Evolutionary conservation across 2,113 vertebrate genomes (phyloP), one percentile per base, ranked within the genome.

Genomic region (Lampris megalopsis): DNA sequence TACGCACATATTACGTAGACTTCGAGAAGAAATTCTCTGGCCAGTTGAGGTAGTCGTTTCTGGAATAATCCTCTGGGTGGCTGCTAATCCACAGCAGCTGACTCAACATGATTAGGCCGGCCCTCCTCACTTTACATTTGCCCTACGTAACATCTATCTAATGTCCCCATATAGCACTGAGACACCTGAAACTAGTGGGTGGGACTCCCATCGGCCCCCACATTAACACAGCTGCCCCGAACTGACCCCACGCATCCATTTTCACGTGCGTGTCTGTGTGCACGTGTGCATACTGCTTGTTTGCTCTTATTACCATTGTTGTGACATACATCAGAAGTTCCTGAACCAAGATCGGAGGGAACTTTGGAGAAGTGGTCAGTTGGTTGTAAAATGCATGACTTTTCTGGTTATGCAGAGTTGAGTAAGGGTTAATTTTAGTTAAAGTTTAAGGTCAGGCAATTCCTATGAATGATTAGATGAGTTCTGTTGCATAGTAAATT

Each of bases 71-170:
- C 89, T 84, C 88, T 58, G 48, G 73, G 81, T 74, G 83, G 84
- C 80, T 87, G 86, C 79, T 91, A 93, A 92, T 85, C 82, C 82
- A 52, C 75, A 78, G 78, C 91, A 93, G 92, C 93, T 94, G 92
- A 80, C 88, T 85, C 89, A 90, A 89, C 92, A 90, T 90, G 80
- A 89, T 92, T 93, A 90, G 81, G 65, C 70, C 77, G 73, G 76
- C 81, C 71, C n/a, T 63, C 67, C 50, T 88, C 75, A n/a, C 78
- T 86, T 72, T 43, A 42, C 89, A 89, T 89, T 81, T 85, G 75
- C 71, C 50, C n/a, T 8, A 24, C 24, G 24, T 24, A 63, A 85
- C 81, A 85, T 91, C 83, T 77, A 88, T 91, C 89, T 80, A 75
- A 68, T 69, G 86, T 85, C 89, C 84, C 77, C 74, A 11, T 43